Evolutionary conservation across 2,113 vertebrate genomes (phyloP).

Genomic region (Brevimyrus niger): DNA sequence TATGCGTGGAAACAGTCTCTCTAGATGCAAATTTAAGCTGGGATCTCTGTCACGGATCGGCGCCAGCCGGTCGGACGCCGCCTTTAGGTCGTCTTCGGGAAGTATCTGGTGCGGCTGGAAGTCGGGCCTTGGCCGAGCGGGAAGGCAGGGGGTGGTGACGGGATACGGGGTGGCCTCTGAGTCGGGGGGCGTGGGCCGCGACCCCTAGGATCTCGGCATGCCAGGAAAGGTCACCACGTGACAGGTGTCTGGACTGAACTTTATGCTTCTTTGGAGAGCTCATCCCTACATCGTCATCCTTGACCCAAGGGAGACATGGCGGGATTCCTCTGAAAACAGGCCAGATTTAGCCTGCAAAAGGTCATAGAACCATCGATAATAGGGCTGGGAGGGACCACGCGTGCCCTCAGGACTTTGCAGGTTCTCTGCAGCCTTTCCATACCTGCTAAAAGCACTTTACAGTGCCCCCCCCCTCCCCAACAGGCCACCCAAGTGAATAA

Average conservation of each 20-base stretch:
- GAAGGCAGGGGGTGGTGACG: not conserved
- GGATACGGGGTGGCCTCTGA: not conserved
- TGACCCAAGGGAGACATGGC: not conserved
- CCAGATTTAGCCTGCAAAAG: not conserved
- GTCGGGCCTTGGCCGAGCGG: too few species aligned
- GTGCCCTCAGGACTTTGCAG: not conserved
- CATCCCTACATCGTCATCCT: not conserved
- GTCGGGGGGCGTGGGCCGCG: not conserved
- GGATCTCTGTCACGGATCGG: not conserved
- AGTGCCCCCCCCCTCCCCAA: not conserved
- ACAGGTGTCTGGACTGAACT: not conserved
- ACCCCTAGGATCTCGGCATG: not conserved
- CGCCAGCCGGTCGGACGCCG: not conserved
- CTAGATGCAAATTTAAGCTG: not conserved
- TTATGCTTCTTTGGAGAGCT: not conserved
- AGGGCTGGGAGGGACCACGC: not conserved
- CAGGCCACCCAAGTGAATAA: not conserved
- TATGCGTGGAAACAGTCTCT: not conserved
- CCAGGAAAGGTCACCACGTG: not conserved
- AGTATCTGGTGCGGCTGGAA: not conserved
- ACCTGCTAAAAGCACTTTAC: not conserved
- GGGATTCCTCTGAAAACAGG: not conserved
- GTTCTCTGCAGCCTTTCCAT: not conserved
- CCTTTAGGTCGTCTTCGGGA: not conserved
- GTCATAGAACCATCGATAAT: not conserved